Base-by-base conservation (phyloP, 2,888 invertebrate genomes). In the Acrobasis suavella region DNA sequence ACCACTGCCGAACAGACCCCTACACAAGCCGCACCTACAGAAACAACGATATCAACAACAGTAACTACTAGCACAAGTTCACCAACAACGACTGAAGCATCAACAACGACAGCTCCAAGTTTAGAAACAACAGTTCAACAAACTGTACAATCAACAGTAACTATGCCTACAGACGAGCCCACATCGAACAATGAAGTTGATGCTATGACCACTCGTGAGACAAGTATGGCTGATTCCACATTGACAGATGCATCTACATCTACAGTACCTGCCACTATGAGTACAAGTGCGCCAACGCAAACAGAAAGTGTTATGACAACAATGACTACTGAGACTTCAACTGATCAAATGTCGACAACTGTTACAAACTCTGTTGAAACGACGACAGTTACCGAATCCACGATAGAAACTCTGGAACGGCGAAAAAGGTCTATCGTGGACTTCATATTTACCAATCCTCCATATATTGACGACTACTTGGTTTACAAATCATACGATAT, bases 351-450 rank as follows among this genome's bases (percentile, higher is more conserved):
- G 15, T 61, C 62, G 16, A 62, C 60, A 50, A 32, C 54, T 50
- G 63, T 67, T 17, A 74, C 73, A 58, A 70, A 74, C 15, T 69
- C 75, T 12, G 62, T 69, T 9, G 76, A 69, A 63, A 60, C 72
- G 9, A 70, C 75, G 5, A 76, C 75, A 10, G 62, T 73, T n/a
- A 58, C 62, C 37, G 78, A 74, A 56, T 75, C 85, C 6, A 73
- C 76, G 2, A 68, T 87, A 72, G 89, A 89, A 76, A 89, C 86
- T 1, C 77, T 89, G 2, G 76, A 86, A 66, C 76, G 91, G 60
- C 80, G 82, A 54, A 92, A 92, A 67, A 91, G 83, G 72, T 91
- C 92, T 1, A 78, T 90, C 37, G 85, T 87, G 8, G 89, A 91
- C 71, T 92, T 90, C 60, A 79, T 91, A 67, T 90, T 82, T 60